Evolutionary conservation across 2,113 vertebrate genomes (phyloP).

Genomic region (Gymnobelideus leadbeateri): DNA sequence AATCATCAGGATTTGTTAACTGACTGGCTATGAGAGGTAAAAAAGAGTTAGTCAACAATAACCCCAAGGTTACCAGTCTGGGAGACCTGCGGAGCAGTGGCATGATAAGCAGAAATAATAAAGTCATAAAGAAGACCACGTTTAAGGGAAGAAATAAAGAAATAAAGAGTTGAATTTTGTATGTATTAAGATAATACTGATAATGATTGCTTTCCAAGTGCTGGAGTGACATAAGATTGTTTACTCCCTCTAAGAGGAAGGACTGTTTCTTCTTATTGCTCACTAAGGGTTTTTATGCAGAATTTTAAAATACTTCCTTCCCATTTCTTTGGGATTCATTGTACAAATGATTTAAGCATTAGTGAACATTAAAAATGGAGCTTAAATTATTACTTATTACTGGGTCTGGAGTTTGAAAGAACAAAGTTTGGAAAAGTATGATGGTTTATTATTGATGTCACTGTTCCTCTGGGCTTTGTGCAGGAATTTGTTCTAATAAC

Average conservation of each 20-base stretch:
- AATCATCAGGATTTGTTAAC: neutral
- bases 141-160: neutral
- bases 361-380: conserved; percentile 28
- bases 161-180: neutral
- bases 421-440: neutral
- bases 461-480: neutral
- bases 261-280: neutral
- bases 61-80: neutral
- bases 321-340: neutral
- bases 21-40: neutral
- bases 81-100: neutral
- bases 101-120: neutral
- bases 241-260: conserved; percentile 1
- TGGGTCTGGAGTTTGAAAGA: neutral
- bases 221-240: neutral
- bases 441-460: neutral
- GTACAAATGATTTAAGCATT: conserved; percentile 19
- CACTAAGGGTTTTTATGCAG: conserved; percentile 29
- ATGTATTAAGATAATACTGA: neutral
- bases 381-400: neutral
- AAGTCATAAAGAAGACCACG: neutral
- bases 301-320: conserved; percentile 48
- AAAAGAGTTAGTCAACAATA: neutral
- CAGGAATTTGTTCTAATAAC: neutral
- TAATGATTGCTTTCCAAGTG: conserved; percentile 1